These are phyloP conservation scores for Drosophila oshimai DNA, from an alignment of 1,140 invertebrate species.

Conservation along the genomic window DNA sequence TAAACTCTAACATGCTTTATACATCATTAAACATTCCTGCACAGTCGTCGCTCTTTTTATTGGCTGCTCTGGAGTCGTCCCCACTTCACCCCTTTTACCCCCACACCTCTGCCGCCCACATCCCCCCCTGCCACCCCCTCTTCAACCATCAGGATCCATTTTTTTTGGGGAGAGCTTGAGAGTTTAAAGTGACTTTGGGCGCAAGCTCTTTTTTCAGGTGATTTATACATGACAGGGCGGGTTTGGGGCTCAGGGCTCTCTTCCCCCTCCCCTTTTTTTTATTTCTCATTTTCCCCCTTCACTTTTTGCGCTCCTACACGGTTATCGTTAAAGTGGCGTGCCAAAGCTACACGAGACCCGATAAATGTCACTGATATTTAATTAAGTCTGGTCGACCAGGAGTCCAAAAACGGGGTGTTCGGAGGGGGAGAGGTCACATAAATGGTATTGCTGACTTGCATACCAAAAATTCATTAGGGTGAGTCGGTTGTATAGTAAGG, in stretches of 20 bases:
- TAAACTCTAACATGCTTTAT: constrained; percentile 82
- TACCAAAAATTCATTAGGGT: not conserved
- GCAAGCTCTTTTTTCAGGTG: constrained; percentile 61
- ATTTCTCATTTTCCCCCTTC: constrained; percentile 37
- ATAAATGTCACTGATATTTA: constrained; percentile 81
- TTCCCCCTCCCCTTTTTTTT: constrained; percentile 3
- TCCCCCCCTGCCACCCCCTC: not conserved
- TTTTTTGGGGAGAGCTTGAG: constrained; percentile 31
- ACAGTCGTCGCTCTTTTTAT: constrained; percentile 74
- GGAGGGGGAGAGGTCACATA: constrained; percentile 13
- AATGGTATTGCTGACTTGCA: constrained; percentile 13
- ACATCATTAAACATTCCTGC: constrained; percentile 81
- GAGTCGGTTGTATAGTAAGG: not conserved
- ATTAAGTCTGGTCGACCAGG: constrained; percentile 64
- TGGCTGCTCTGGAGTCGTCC: constrained; percentile 32
- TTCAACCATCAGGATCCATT: not conserved
- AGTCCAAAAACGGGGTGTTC: constrained; percentile 4
- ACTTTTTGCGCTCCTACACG: too few relatives aligned
- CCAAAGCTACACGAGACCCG: constrained; percentile 75
- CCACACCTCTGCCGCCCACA: not conserved
- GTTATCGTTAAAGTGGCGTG: constrained; percentile 74
- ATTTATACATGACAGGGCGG: constrained; percentile 74
- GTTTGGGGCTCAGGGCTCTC: constrained; percentile 12
- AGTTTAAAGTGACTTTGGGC: constrained; percentile 31
- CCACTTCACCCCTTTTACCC: not conserved